These are phyloP conservation scores for Platyura marginata DNA, from an alignment of 1,140 invertebrate species.

Conservation along the genomic window DNA sequence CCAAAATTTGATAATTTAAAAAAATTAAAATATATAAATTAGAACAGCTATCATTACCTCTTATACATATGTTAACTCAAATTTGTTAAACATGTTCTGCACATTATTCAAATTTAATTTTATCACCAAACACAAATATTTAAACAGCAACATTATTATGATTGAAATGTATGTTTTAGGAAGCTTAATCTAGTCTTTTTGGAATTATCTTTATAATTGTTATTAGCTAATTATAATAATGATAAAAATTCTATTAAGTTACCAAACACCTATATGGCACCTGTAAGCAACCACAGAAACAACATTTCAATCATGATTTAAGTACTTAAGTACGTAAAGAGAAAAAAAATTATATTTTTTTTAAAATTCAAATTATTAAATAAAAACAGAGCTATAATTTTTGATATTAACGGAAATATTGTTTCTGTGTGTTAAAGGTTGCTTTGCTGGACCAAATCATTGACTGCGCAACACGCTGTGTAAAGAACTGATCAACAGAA, in stretches of 20 bases:
- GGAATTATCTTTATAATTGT: neutral
- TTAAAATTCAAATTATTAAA: constrained; percentile 5
- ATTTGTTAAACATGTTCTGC: too few species aligned
- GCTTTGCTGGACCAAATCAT: constrained; percentile 9
- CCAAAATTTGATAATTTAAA: too few species aligned
- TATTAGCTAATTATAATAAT: constrained; percentile 1
- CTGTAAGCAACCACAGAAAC: constrained; percentile 27
- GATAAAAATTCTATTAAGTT: neutral
- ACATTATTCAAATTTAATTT: neutral
- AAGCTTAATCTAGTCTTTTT: neutral
- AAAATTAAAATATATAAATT: too few species aligned
- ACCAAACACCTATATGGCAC: constrained; percentile 7
- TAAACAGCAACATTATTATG: constrained; percentile 16
- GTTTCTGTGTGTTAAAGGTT: constrained; percentile 29
- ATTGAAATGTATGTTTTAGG: constrained; percentile 25
- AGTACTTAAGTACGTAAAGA: constrained; percentile 6
- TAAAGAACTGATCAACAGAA: neutral
- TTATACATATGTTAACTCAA: too few species aligned
- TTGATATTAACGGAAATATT: constrained; percentile 24
- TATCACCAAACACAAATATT: neutral
- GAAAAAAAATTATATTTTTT: constrained; percentile 5
- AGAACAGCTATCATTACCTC: too few species aligned
- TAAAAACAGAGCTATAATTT: constrained; percentile 5
- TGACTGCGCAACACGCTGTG: neutral
- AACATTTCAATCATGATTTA: constrained; percentile 27